A percentile compares a stretch with the other conserved stretches of the same genome.
Evolutionary conservation across 2,888 invertebrate genomes (phyloP).

Genomic region (Craniophora ligustri): DNA sequence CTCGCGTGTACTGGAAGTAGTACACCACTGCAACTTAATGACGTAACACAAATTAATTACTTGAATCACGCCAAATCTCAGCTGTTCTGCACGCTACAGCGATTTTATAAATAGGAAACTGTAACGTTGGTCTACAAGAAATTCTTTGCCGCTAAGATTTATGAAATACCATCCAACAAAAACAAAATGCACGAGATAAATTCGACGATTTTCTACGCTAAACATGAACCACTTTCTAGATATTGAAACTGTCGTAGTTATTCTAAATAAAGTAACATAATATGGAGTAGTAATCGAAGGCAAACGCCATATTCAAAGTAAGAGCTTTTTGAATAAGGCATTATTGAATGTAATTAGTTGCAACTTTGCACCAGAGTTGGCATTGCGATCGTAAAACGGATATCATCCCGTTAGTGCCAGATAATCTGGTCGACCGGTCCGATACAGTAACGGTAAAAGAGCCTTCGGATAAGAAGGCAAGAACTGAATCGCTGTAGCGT

Average conservation of each 20-base stretch:
- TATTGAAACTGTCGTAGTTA: slow-evolving; percentile 23
- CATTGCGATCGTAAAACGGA: slow-evolving; percentile 63
- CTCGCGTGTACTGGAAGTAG: slow-evolving; percentile 43
- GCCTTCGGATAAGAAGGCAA: slow-evolving; percentile 67
- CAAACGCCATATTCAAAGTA: slow-evolving; percentile 18
- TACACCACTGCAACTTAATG: slow-evolving; percentile 48
- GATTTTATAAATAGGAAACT: slow-evolving; percentile 56
- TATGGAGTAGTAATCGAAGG: slow-evolving; percentile 20
- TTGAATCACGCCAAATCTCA: slow-evolving; percentile 58
- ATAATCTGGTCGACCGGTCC: slow-evolving; percentile 69
- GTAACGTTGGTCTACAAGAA: slow-evolving; percentile 50
- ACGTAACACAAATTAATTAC: slow-evolving; percentile 57
- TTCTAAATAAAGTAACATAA: slow-evolving; percentile 16
- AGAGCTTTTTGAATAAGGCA: slow-evolving; percentile 34
- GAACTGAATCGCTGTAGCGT: slow-evolving; percentile 68
- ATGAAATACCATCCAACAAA: slow-evolving; percentile 44
- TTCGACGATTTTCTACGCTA: slow-evolving; percentile 28
- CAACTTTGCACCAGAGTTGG: slow-evolving; percentile 46
- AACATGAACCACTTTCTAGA: slow-evolving; percentile 45
- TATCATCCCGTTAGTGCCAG: slow-evolving; percentile 78
- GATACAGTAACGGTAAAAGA: slow-evolving; percentile 73
- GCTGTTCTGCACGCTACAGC: slow-evolving; percentile 58
- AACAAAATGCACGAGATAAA: slow-evolving; percentile 42
- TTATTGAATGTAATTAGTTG: slow-evolving; percentile 51
- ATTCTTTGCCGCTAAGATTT: slow-evolving; percentile 46